Base-by-base conservation (phyloP, 2,113 vertebrate genomes). In the Fulmarus glacialis region DNA sequence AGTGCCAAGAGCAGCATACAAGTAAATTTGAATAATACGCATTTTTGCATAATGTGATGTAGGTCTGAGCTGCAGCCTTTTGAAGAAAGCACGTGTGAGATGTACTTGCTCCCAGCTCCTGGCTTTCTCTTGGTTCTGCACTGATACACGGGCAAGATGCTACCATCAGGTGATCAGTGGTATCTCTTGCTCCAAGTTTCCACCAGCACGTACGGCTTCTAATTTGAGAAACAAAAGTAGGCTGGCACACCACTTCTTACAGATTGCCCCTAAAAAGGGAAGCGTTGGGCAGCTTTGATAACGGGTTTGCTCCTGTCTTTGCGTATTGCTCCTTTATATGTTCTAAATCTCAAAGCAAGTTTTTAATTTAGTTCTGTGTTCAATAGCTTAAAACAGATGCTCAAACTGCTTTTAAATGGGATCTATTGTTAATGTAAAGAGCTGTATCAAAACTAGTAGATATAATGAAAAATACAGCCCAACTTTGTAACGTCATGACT, bases 91-190 rank as follows among this genome's bases (percentile, higher is more conserved):
- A 2, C 11, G 74, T 21, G 52, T 59, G 71, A 82, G 38, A 11
- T 32, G 63, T 66, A 9, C 27, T 32, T 82, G n/a, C 48, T 93
- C 64, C 73, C 81, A 42, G 55, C 58, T 93, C 30, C 40, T 77
- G 83, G 10, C 71, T 77, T 30, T 43, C 45, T 45, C 58, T 34
- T 12, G 42, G 12, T 18, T 58, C 81, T 50, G 17, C 43, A 55
- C 26, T 1, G 1, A 2, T 38, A 23, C 32, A 1, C 0, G 4
- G 68, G 24, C 59, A 45, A 21, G 55, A 22, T 13, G 2, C 36
- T 62, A 1, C 47, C 4, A 0, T 83, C 63, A n/a, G 70, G 38
- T 58, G 81, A 13, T 66, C 87, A 23, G 38, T 5, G 27, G 43
- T 48, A 71, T 82, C 34, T 64, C 26, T 9, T 66, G 36, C 64